A percentile compares a stretch with the other conserved stretches of the same genome.
Conservation (phyloP, 1,140 invertebrate species). For the Odontomachus brunneus region DNA sequence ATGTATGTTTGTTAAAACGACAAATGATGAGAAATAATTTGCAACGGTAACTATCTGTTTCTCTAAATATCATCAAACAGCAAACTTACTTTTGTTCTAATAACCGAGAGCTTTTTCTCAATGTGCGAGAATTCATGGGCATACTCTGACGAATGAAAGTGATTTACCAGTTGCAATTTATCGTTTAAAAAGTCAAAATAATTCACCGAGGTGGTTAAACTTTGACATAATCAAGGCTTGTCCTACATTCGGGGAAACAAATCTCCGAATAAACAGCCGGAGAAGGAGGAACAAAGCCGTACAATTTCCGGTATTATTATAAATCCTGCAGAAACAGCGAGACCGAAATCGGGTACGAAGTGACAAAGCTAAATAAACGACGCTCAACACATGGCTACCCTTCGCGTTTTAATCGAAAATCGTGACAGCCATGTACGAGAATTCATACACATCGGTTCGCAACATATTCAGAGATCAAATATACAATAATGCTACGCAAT, state of each 20-base stretch:
- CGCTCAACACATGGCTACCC: slow-evolving; percentile 13
- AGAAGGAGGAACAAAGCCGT: slow-evolving; percentile 7
- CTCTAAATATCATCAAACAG: too few species aligned
- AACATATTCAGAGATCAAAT: not conserved
- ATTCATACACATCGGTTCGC: not conserved
- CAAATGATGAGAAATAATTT: too few species aligned
- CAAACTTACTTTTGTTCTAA: too few species aligned
- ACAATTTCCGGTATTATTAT: slow-evolving; percentile 39
- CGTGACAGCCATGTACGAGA: not conserved
- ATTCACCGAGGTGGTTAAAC: not conserved
- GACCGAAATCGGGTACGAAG: slow-evolving; percentile 21
- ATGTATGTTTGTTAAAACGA: too few species aligned
- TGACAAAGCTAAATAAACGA: slow-evolving; percentile 51
- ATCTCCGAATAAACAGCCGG: slow-evolving; percentile 32
- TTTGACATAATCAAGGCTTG: not conserved
- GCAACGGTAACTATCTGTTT: too few species aligned
- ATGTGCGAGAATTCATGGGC: not conserved
- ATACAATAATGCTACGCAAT: too few species aligned
- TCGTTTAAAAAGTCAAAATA: slow-evolving; percentile 13
- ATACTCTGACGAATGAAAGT: not conserved
- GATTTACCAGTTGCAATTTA: slow-evolving; percentile 7
- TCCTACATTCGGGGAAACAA: slow-evolving; percentile 3
- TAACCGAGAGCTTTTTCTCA: too few species aligned
- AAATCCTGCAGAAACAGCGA: slow-evolving; percentile 16
- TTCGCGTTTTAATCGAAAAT: slow-evolving; percentile 41